Conservation (phyloP, 2,888 invertebrate genomes). For the Caenorhabditis afra region DNA sequence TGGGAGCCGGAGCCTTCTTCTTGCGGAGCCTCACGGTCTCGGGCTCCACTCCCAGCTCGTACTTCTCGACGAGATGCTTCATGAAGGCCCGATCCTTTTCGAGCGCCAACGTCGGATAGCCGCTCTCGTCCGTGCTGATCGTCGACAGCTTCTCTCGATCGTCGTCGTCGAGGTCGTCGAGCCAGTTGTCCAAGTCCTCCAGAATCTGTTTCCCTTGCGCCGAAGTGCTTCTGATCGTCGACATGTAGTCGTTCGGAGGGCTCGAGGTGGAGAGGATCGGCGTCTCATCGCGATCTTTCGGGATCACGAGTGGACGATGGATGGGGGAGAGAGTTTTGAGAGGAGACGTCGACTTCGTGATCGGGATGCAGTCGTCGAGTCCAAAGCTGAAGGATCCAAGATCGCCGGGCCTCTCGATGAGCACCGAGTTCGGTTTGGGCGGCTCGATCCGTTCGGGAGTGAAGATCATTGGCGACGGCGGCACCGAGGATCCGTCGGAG, state of each 20-base stretch:
- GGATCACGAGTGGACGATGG: conserved; percentile 29
- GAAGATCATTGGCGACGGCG: conserved; percentile 27
- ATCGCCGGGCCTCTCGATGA: conserved; percentile 46
- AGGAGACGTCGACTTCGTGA: conserved; percentile 22
- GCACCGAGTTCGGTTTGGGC: conserved; percentile 48
- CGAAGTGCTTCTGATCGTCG: conserved; percentile 50
- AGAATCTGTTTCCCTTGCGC: conserved; percentile 52
- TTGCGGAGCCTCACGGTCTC: conserved; percentile 46
- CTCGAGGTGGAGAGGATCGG: conserved; percentile 37
- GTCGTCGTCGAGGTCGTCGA: conserved; percentile 49
- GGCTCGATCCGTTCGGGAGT: conserved; percentile 45
- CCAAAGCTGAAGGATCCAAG: conserved; percentile 32
- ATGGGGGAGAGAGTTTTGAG: conserved; percentile 39
- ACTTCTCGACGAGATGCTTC: conserved; percentile 52
- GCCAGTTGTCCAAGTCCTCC: conserved; percentile 56
- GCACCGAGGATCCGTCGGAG: not conserved
- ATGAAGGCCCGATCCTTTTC: conserved; percentile 48
- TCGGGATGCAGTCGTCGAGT: conserved; percentile 48
- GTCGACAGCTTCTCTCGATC: conserved; percentile 46
- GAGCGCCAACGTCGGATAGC: conserved; percentile 48
- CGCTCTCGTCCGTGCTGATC: conserved; percentile 53
- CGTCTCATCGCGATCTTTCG: conserved; percentile 24
- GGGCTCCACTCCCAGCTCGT: conserved; percentile 44
- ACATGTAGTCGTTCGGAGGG: conserved; percentile 46
- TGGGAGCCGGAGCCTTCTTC: conserved; percentile 38